Evolutionary conservation across 2,888 invertebrate species (phyloP), one percentile per base, ranked within the genome.

Genomic region (Lycocerus yunnanus): DNA sequence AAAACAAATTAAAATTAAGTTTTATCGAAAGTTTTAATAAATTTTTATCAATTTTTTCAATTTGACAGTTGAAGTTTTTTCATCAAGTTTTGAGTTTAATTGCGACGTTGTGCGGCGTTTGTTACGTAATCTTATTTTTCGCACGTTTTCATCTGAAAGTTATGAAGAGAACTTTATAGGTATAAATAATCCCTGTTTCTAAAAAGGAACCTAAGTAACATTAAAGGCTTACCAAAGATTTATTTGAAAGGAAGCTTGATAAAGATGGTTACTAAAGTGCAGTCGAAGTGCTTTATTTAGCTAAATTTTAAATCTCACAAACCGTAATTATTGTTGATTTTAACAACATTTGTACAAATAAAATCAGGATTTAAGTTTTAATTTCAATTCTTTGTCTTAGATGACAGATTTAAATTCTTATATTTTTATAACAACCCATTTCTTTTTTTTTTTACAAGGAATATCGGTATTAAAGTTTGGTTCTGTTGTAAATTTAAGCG

Each of bases 191-290:
- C 67, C 58, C n/a, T 72, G 72, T 68, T 71, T 72, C 72, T 61
- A 63, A 67, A 72, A 72, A 68, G 66, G 66, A 67, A 72, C 58
- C 72, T 71, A 72, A 72, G 68, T 60, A 68, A 67, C 72, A 61
- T 59, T 43, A 43, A 67, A 59, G 72, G 72, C 72, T 72, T 72
- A 67, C 43, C n/a, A 69, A 16, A 69, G 69, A 73, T 73, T 73
- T 73, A 73, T 73, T 69, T 59, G 66, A 21, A 69, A 68, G 58
- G 65, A 43, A 69, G 69, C 73, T 69, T 73, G 69, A 69, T 73
- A 69, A 73, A 73, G 69, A 43, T 66, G 60, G 65, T 43, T 65
- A 27, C 59, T 69, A 73, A 73, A 73, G 73, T 73, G 73, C 69
- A 68, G 58, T 65, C 63, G 69, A 73, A 73, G 69, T 73, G 69